Evolutionary conservation across 2,113 vertebrate species (phyloP).

Genomic region (Oreochromis aureus): DNA sequence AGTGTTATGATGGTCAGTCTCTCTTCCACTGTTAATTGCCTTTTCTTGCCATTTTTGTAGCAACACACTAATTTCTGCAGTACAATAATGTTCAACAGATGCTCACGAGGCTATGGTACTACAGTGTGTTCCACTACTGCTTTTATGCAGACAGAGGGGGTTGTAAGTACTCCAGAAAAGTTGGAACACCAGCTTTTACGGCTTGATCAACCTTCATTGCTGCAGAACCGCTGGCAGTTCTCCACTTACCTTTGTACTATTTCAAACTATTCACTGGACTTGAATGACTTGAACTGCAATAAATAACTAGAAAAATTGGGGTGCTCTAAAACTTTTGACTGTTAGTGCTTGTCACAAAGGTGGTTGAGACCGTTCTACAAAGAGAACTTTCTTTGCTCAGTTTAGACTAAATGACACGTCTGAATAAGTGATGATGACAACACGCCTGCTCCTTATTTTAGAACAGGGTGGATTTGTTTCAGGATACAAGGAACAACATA

Average conservation of each 20-base stretch:
- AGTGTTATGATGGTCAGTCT: background rate
- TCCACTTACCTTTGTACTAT: background rate
- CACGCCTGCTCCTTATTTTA: background rate
- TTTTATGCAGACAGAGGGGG: background rate
- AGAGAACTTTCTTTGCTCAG: background rate
- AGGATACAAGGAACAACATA: background rate
- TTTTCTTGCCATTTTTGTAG: fast-evolving
- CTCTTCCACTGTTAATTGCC: background rate
- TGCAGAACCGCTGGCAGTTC: background rate
- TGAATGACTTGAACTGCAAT: background rate
- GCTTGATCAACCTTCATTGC: background rate
- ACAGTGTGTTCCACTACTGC: background rate
- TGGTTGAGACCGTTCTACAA: background rate
- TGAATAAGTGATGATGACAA: background rate
- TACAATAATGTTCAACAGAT: background rate
- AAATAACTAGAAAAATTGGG: background rate
- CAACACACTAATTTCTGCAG: background rate
- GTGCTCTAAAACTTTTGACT: background rate
- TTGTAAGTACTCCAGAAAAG: background rate
- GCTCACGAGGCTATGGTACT: background rate
- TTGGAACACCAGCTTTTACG: background rate
- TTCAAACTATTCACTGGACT: background rate
- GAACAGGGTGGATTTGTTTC: background rate
- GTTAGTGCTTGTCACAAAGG: background rate
- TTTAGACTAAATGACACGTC: background rate